phyloP scores from a whole-genome alignment of 2,888 invertebrate species.

The Dysmachus trigonus region DNA sequence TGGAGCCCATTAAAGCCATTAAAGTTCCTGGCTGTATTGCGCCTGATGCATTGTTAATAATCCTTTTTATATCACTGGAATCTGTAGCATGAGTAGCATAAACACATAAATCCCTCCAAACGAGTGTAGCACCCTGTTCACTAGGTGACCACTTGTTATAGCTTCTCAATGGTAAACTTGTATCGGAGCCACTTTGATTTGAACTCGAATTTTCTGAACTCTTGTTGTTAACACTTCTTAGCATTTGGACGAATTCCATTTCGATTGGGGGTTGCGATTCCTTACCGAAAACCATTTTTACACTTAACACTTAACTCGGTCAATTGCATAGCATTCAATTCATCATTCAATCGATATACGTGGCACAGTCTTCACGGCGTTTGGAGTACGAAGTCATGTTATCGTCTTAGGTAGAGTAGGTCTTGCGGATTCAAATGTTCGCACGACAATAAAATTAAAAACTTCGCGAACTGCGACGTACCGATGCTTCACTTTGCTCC shows the following conservation, averaged over 20 bases:
- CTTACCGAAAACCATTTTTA: not conserved
- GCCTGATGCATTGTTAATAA: slow-evolving; percentile 84
- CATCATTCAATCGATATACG: no score
- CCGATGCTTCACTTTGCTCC: not conserved
- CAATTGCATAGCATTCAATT: not conserved
- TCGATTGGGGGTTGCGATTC: not conserved
- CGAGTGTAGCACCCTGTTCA: slow-evolving; percentile 75
- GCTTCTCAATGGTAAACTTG: slow-evolving; percentile 61
- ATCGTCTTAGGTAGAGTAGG: not conserved
- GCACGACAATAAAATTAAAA: not conserved
- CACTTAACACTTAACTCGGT: not conserved
- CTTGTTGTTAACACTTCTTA: not conserved
- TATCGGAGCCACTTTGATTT: not conserved
- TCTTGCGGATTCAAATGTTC: not conserved
- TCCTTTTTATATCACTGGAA: slow-evolving; percentile 70
- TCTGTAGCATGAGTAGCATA: slow-evolving; percentile 68
- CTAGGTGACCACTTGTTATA: slow-evolving; percentile 68
- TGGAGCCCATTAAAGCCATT: slow-evolving; percentile 85
- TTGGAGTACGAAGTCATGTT: not conserved
- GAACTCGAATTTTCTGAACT: slow-evolving; percentile 30
- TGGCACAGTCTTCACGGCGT: not conserved
- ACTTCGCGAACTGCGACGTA: not conserved
- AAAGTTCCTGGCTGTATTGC: slow-evolving; percentile 82
- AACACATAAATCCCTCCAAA: slow-evolving; percentile 82
- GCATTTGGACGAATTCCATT: not conserved